Conservation (phyloP, 2,888 invertebrate genomes). For the Atherix ibis region DNA sequence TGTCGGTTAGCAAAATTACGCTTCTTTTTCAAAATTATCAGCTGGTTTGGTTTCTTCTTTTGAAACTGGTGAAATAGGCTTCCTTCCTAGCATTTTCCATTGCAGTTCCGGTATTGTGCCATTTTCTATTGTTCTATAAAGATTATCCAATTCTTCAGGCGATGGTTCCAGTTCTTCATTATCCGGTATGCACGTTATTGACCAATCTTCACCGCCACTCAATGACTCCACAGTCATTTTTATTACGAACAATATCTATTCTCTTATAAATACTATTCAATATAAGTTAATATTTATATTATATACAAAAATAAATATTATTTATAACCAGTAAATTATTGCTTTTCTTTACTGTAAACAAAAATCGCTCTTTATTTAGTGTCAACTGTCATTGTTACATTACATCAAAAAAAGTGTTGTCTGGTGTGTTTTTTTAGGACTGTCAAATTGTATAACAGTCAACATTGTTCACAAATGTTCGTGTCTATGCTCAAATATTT, state of each 20-base stretch:
- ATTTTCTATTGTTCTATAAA: constrained; percentile 56
- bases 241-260: neutral
- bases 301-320: too few species aligned
- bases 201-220: constrained; percentile 39
- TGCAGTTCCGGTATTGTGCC: constrained; percentile 50
- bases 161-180: constrained; percentile 48
- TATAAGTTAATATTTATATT: neutral
- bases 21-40: constrained; percentile 36
- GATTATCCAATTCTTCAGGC: constrained; percentile 50
- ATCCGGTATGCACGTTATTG: constrained; percentile 18
- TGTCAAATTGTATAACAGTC: too few species aligned
- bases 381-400: too few species aligned
- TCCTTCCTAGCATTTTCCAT: constrained; percentile 69
- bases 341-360: too few species aligned
- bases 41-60: constrained; percentile 29
- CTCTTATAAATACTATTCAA: neutral
- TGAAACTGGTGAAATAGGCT: constrained; percentile 54
- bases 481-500: too few species aligned
- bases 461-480: too few species aligned
- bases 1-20: constrained; percentile 16
- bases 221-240: constrained; percentile 1
- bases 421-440: too few species aligned
- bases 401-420: too few species aligned
- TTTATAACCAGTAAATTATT: too few species aligned
- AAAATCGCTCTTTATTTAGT: too few species aligned